Evolutionary conservation across 2,113 vertebrate species (phyloP).

Genomic region (Proterorhinus semilunaris): DNA sequence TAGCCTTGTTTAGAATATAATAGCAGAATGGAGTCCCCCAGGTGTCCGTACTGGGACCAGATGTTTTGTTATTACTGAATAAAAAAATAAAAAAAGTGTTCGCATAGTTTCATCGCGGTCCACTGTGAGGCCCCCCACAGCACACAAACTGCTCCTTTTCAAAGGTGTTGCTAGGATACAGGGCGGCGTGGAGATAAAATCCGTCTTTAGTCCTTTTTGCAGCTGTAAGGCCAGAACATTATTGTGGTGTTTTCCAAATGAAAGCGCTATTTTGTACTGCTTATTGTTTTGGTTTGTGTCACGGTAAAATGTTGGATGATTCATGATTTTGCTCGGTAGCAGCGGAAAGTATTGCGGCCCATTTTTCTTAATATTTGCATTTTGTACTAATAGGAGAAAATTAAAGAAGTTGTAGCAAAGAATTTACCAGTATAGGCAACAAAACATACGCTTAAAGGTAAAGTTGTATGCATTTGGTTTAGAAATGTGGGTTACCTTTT

Average conservation of each 20-base stretch:
- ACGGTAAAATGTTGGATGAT: slow-evolving; percentile 19
- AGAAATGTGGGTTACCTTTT: too few species aligned
- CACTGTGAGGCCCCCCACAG: slow-evolving; percentile 63
- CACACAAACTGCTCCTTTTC: slow-evolving; percentile 72
- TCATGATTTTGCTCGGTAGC: background rate
- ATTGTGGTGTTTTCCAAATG: slow-evolving; percentile 10
- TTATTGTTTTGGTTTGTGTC: background rate
- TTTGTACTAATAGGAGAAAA: too few species aligned
- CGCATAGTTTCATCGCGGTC: slow-evolving; percentile 75
- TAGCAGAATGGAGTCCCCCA: slow-evolving; percentile 24
- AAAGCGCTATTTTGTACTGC: background rate
- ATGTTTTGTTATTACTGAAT: slow-evolving; percentile 49
- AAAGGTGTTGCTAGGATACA: slow-evolving; percentile 89
- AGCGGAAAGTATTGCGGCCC: slow-evolving; percentile 2
- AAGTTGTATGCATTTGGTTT: too few species aligned
- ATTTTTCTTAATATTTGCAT: too few species aligned
- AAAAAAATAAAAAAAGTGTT: slow-evolving; percentile 67
- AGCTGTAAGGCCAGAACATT: slow-evolving; percentile 62
- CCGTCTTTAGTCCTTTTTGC: slow-evolving; percentile 63
- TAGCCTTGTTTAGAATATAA: background rate
- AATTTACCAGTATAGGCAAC: too few species aligned
- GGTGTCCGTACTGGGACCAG: slow-evolving; percentile 19
- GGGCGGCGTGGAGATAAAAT: slow-evolving; percentile 72
- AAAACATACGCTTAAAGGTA: too few species aligned
- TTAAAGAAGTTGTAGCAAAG: too few species aligned